Evolutionary conservation across 2,113 vertebrate species (phyloP), one percentile per base, ranked within the genome.

Genomic region (Vulpes ferrilata): DNA sequence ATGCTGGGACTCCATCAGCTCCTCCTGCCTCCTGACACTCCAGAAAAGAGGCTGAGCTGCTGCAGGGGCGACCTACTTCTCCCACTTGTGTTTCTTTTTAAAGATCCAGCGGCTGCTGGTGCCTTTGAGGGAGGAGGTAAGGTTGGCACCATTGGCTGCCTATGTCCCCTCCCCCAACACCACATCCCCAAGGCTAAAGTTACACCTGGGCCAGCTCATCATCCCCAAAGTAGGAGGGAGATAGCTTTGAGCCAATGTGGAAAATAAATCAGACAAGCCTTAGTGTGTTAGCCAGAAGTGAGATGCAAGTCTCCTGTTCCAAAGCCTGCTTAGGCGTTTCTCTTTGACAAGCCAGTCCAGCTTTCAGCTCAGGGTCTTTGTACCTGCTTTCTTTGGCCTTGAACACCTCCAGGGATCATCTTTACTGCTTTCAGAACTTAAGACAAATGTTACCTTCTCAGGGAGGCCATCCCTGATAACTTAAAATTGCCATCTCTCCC

Each of bases 1-100:
- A 62, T 32, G 69, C 80, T 60, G 60, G 87, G 32, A 76, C 55
- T 85, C 84, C 79, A 88, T 48, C 89, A 83, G 48, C 83, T 57
- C 5, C 90, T 71, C 38, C 78, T 96, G 85, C 48, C 82, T 81
- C 94, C 23, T 79, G 30, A 74, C 64, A 83, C 86, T 96, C 25
- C 57, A 84, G 48, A 97, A 93, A 79, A 96, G 83, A 96, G 88
- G 79, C 89, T 67, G 35, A 93, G 83, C 86, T 83, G 51, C 92
- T 59, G 55, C 81, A 88, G 67, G 23, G 38, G 32, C 7, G 80
- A 97, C 98, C 97, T 97, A 97, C 80, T 97, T 97, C 87, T 93
- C 94, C 83, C 51, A 76, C 82, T 90, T 64, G 5, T 51, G 43
- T 88, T 91, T 86, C 86, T 96, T 97, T 96, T 95, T 95, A 92